Evolutionary conservation across 2,888 invertebrate species (phyloP), one percentile per base, ranked within the genome.

Genomic region (Chrysolina americana): DNA sequence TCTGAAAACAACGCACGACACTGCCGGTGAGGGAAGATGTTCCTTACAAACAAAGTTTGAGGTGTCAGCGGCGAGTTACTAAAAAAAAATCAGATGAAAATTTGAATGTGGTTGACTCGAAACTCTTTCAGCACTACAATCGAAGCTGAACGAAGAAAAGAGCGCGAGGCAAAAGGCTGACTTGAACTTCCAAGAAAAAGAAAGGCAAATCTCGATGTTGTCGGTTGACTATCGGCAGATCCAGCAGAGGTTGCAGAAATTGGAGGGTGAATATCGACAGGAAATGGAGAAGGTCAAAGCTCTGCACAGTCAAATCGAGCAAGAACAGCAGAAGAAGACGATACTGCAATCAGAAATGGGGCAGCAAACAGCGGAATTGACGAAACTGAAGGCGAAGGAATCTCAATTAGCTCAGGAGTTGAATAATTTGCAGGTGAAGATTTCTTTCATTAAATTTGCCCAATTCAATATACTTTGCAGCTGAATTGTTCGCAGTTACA

Each of bases 221-320:
- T 95, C 95, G 21, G 97, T 98, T 2, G 98, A 98, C 89, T 95
- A 97, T 87, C 91, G 96, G n/a, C 98, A 98, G 89, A 94, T 97
- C 84, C 96, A 96, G 85, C 95, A 97, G 86, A 92, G 96, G 73
- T 88, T 98, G 78, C 95, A 96, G 85, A 96, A 96, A 85, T 89
- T 97, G 10, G 97, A 98, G 88, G 95, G 95, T n/a, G 97, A 98
- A 88, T 93, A 96, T 85, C 91, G 95, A 6, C 96, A 96, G 86
- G 96, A 97, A 89, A 90, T 92, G 21, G 96, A 97, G 85, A 95
- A 95, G 92, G 95, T 94, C 50, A 92, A 94, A 82, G 94, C 93
- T 0, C 89, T 98, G 19, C 93, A 95, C 76, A 93, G 95, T 63
- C 96, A 98, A 85, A 88, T 98, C 70, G 98, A 98, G 83, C 96